phyloP scores from a whole-genome alignment of 2,888 invertebrate species.

The Chelonus formosanus region DNA sequence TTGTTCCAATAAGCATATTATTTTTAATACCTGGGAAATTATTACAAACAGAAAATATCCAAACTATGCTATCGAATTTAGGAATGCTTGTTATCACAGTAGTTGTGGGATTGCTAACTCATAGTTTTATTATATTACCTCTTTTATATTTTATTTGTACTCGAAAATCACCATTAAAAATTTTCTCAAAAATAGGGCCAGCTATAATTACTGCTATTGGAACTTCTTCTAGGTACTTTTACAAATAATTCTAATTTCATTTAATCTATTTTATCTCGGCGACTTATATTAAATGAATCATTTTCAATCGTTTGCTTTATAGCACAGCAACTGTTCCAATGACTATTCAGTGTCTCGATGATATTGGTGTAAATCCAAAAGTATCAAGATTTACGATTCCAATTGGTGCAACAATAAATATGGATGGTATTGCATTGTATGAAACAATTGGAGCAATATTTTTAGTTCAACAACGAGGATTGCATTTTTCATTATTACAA shows the following conservation, averaged over 20 bases:
- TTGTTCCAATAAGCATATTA: constrained; percentile 86
- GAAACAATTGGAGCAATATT: constrained; percentile 98
- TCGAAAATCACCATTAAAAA: constrained; percentile 82
- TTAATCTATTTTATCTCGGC: not conserved
- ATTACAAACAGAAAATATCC: constrained; percentile 86
- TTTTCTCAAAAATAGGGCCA: constrained; percentile 83
- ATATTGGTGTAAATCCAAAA: constrained; percentile 88
- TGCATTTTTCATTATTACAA: constrained; percentile 85
- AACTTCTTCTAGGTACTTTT: constrained; percentile 77
- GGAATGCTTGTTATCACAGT: constrained; percentile 94
- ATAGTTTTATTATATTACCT: constrained; percentile 91
- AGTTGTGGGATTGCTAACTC: constrained; percentile 84
- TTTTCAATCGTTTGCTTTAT: constrained; percentile 32
- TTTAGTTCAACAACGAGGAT: constrained; percentile 90
- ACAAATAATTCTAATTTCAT: not conserved
- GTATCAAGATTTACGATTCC: constrained; percentile 95
- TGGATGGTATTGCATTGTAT: constrained; percentile 97
- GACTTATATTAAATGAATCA: not conserved
- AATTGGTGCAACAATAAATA: constrained; percentile 97
- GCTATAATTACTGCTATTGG: constrained; percentile 96
- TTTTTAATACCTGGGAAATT: constrained; percentile 91
- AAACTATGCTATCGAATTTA: constrained; percentile 82
- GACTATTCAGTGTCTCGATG: constrained; percentile 92
- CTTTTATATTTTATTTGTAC: constrained; percentile 84
- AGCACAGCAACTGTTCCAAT: constrained; percentile 96